Evolutionary conservation across 1,140 invertebrate genomes (phyloP).

Genomic region (Drosophila littoralis): DNA sequence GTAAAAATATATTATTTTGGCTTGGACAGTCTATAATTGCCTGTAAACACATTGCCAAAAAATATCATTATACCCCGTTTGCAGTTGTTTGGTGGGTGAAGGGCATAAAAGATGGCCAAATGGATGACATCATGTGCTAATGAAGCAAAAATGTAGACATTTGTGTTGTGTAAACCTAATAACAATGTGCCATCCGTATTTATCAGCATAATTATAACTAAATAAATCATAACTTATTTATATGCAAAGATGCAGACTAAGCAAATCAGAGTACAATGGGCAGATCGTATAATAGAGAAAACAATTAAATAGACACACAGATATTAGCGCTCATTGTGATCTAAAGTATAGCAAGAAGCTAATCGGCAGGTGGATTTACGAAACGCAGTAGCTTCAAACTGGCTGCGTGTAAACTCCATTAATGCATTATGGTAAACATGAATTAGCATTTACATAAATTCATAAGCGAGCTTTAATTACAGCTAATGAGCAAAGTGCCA

Average conservation of each 20-base stretch:
- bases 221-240: constrained; percentile 23
- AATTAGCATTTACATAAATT: constrained; percentile 50
- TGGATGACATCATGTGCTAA: constrained; percentile 18
- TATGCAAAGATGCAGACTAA: neutral
- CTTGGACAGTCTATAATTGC: too few relatives aligned
- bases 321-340: neutral
- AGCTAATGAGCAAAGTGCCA: constrained; percentile 25
- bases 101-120: neutral
- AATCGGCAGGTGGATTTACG: neutral
- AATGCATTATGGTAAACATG: constrained; percentile 30
- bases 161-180: constrained; percentile 9
- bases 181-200: neutral
- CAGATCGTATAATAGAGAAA: neutral
- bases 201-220: constrained; percentile 13
- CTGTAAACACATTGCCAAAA: too few relatives aligned
- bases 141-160: constrained; percentile 1
- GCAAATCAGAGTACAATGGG: constrained; percentile 1
- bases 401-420: constrained; percentile 41
- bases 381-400: neutral
- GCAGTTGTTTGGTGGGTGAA: neutral
- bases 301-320: neutral
- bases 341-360: constrained; percentile 14
- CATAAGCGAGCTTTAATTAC: constrained; percentile 46
- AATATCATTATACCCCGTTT: neutral
- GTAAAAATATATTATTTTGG: too few relatives aligned